Evolutionary conservation across 2,113 vertebrate genomes (phyloP).

Genomic region (Carlito syrichta): DNA sequence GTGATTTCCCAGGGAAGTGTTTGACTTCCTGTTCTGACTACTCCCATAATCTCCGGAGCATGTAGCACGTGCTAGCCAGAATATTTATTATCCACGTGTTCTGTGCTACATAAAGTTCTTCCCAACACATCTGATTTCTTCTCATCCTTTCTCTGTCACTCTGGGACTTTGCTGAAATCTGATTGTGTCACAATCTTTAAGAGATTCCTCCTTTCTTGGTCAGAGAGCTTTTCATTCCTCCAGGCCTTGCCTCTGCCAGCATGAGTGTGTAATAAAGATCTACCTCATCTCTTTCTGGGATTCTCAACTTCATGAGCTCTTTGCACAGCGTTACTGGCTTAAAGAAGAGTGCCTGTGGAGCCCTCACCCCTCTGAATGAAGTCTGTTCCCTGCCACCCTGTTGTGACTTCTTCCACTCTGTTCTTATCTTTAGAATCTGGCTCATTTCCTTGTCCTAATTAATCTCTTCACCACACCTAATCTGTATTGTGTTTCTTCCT

Average conservation of each 20-base stretch:
- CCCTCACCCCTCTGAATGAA: neutral
- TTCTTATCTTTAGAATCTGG: neutral
- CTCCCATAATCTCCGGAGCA: neutral
- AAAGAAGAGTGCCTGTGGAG: neutral
- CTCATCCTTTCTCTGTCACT: neutral
- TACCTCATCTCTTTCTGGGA: neutral
- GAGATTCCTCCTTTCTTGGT: neutral
- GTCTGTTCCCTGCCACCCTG: neutral
- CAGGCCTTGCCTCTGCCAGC: neutral
- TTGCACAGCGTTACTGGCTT: neutral
- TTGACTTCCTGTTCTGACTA: neutral
- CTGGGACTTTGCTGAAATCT: conserved; percentile 15
- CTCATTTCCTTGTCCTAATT: neutral
- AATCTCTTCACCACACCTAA: neutral
- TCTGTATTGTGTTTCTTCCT: conserved; percentile 10
- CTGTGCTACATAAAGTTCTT: neutral
- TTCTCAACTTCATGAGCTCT: neutral
- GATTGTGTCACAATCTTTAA: neutral
- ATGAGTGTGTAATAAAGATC: too few relatives aligned
- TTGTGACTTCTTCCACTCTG: neutral
- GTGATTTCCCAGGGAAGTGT: neutral
- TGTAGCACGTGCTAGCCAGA: neutral
- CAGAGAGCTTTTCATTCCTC: neutral
- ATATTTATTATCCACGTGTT: neutral
- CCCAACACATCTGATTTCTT: neutral